Evolutionary conservation across 2,113 vertebrate species (phyloP), one percentile per base, ranked within the genome.

Genomic region (Tylochromis polylepis): DNA sequence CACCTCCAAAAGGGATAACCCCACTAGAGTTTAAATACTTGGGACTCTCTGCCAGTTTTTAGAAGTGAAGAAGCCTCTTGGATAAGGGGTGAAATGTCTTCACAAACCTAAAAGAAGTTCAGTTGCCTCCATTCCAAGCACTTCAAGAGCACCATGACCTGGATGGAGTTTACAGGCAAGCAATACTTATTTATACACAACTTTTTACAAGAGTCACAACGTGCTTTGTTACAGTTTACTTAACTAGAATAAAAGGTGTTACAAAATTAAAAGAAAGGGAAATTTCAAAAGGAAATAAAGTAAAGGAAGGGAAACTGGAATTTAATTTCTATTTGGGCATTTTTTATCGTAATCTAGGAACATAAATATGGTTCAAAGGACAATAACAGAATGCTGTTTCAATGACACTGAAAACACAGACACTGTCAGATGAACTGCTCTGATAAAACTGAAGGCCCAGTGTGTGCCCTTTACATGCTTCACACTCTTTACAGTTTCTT

Each of bases 381-480:
- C 15, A 60, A 31, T 3, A 60, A 5, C n/a, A 43, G 65, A 43
- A 72, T 46, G 14, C 36, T 67, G 3, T 27, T 43, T 46, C 22
- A 72, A 16, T 46, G 38, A 43, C 65, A 27, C 65, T 46, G 22
- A 16, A 24, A 72, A 5, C 14, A 7, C 10, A 18, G 18, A 65
- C 2, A 18, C 62, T 38, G 34, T 67, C 20, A 8, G 4, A 5
- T 22, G 34, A 41, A 1, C 38, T 27, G 58, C 58, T 60, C 58
- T 18, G 65, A 46, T 46, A 4, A 24, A 43, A 2, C 8, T 49
- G 56, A 15, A 5, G 14, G 43, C 14, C 43, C 34, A 6, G 11
- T 78, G 46, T 3, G 43, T 34, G 72, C 0, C n/a, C 75, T 10
- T 0, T 0, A 1, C 49, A 3, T 4, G 6, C 72, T 5, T 77